Evolutionary conservation across 2,113 vertebrate genomes (phyloP).

Genomic region (Pontoporia blainvillei): DNA sequence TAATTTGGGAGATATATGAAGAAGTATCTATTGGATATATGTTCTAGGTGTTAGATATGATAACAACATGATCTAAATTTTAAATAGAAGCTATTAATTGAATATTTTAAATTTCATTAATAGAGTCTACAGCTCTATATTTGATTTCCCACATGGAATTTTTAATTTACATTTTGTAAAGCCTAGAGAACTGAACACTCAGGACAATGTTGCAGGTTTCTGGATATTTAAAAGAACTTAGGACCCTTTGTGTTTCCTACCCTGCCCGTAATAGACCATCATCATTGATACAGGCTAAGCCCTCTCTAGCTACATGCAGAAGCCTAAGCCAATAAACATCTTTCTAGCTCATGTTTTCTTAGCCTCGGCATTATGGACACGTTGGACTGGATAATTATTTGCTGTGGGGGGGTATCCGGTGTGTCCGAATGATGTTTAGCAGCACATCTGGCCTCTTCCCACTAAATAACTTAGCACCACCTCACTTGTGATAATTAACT

Average conservation of each 20-base stretch:
- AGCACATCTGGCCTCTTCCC: neutral
- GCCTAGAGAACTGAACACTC: neutral
- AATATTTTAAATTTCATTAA: neutral
- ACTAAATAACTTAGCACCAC: neutral
- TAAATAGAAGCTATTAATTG: neutral
- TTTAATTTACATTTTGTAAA: neutral
- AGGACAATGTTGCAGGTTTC: neutral
- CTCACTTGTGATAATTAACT: neutral
- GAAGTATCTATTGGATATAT: neutral
- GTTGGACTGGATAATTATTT: neutral
- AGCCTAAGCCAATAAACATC: neutral
- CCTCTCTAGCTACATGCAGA: neutral
- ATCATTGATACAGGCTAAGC: neutral
- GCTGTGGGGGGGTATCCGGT: too few species aligned
- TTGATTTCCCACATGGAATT: neutral
- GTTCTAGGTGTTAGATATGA: neutral
- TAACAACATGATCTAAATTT: neutral
- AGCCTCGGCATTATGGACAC: neutral
- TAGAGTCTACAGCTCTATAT: neutral
- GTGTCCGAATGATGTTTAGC: neutral
- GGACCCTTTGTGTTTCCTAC: neutral
- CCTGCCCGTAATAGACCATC: neutral
- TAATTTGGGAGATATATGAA: neutral
- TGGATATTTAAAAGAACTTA: neutral
- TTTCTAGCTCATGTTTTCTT: neutral